A percentile compares a stretch with the other conserved stretches of the same genome.
These are phyloP conservation scores for Patiria pectinifera DNA, from an alignment of 53 echinoderm and acorn worm species.

Conservation along the genomic window DNA sequence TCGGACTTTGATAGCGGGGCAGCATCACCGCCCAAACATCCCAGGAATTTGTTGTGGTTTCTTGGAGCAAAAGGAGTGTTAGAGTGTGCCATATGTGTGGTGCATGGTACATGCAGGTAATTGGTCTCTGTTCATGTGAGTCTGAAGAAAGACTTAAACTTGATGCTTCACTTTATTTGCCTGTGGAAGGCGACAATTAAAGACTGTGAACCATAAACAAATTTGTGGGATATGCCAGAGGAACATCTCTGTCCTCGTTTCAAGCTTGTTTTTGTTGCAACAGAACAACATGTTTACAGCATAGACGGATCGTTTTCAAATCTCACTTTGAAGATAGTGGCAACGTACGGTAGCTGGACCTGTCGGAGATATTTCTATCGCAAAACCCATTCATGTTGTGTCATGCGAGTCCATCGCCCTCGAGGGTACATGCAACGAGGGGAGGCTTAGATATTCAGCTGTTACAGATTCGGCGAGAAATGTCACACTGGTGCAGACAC, in stretches of 20 bases:
- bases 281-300: background rate
- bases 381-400: background rate
- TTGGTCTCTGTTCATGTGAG: no score
- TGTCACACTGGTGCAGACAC: background rate
- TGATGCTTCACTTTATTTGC: no score
- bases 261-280: background rate
- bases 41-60: constrained; percentile 34
- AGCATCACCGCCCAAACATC: constrained; percentile 46
- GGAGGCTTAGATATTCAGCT: background rate
- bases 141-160: no score
- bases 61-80: background rate
- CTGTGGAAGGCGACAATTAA: no score
- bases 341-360: background rate
- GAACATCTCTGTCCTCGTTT: no score
- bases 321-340: no score
- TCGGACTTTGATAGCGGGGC: constrained; percentile 13
- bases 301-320: background rate
- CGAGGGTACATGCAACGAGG: background rate
- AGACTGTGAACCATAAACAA: no score
- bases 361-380: background rate
- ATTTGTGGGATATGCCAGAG: no score
- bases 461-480: background rate
- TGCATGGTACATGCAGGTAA: background rate
- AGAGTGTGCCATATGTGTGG: background rate
- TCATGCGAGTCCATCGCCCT: background rate